Evolutionary conservation across 2,113 vertebrate species (phyloP), one percentile per base, ranked within the genome.

Genomic region (Microcebus tavaratra): DNA sequence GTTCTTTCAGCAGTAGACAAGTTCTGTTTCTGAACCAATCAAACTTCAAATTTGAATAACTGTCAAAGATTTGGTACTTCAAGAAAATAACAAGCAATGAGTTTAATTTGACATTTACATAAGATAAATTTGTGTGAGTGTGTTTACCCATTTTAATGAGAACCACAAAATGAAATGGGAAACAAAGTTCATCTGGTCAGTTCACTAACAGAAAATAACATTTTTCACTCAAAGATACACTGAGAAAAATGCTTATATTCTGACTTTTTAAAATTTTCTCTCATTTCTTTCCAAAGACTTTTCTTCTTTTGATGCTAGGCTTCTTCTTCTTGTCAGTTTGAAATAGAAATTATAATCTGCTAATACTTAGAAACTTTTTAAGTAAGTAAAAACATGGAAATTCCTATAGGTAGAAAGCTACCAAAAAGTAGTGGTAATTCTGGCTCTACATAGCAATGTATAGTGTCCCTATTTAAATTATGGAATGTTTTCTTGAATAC

Each of bases 341-440:
- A 31, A 91, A 63, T 1, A 92, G 7, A 89, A 88, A 42, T 65
- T 70, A 57, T 8, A 76, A 57, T 67, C 59, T 57, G 8, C 36
- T 83, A 83, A 50, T 61, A 87, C 75, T 4, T 48, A 67, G 29
- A 82, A 89, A n/a, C 23, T 75, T 87, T 93, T 87, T 78, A 25
- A 70, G 72, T 86, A 76, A 85, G 45, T 61, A 27, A 87, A 87
- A 91, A 91, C 57, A n/a, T 50, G 6, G 39, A 82, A 34, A 94
- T 55, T 76, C 50, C 57, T 96, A 86, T 5, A 90, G 80, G 59
- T 68, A 70, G 65, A 92, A 90, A 84, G n/a, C 17, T 76, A 87
- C 48, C 45, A 87, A 21, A 90, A 72, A 75, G 29, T 13, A 18
- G 17, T 17, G 25, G 81, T 68, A 90, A 94, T 57, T 34, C 25